Evolutionary conservation across 1,140 invertebrate species (phyloP).

Genomic region (Panagrolaimus sp.): DNA sequence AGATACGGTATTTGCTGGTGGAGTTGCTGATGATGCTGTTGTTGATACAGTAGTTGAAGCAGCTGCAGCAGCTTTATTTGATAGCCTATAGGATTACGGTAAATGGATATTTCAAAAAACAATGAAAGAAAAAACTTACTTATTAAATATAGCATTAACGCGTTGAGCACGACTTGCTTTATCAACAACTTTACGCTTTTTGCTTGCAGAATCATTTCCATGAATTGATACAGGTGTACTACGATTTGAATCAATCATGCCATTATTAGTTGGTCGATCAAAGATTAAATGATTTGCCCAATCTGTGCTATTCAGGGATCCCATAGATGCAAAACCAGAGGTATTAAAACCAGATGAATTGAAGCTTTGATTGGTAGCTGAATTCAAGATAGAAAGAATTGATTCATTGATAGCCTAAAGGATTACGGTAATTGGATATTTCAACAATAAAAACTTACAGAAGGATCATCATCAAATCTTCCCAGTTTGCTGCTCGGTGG

Average conservation of each 20-base stretch:
- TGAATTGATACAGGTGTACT: slow-evolving; percentile 11
- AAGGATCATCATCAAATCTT: background rate
- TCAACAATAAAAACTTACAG: too few relatives aligned
- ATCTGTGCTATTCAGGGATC: background rate
- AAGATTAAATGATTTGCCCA: background rate
- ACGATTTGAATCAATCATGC: background rate
- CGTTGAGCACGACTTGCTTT: slow-evolving; percentile 23
- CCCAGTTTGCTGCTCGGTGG: slow-evolving; percentile 2
- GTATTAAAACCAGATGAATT: background rate
- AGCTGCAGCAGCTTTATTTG: slow-evolving; percentile 27
- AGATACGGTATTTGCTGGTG: background rate
- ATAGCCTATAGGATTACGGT: slow-evolving; percentile 24
- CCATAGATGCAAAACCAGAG: background rate
- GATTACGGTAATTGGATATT: too few relatives aligned
- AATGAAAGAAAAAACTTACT: slow-evolving; percentile 21
- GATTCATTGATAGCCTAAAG: slow-evolving; percentile 1
- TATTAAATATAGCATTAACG: slow-evolving; percentile 33
- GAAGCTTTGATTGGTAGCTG: background rate
- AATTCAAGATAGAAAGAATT: background rate
- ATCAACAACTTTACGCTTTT: slow-evolving; percentile 11
- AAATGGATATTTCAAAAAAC: background rate
- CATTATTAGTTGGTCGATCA: background rate
- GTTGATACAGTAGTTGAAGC: slow-evolving; percentile 13
- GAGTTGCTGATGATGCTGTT: background rate
- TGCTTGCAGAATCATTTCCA: slow-evolving; percentile 9